These are phyloP conservation scores for Athalia circularis DNA, from an alignment of 2,888 invertebrate species.

Conservation along the genomic window DNA sequence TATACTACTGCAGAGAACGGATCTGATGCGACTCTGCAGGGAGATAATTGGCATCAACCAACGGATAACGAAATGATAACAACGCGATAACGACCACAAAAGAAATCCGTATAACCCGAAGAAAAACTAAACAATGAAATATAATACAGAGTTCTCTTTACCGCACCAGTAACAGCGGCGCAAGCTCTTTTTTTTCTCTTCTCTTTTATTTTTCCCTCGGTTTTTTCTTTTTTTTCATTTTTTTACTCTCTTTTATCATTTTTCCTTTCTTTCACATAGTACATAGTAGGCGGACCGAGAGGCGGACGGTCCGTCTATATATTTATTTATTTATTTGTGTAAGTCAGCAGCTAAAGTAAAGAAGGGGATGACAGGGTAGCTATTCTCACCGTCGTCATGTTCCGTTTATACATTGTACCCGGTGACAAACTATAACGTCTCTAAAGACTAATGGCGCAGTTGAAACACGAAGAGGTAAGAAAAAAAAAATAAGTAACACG, in stretches of 20 bases:
- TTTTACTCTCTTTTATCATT: too few species aligned
- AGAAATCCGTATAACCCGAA: constrained; percentile 55
- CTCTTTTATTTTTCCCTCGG: too few species aligned
- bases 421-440: neutral
- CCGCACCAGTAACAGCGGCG: too few species aligned
- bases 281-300: too few species aligned
- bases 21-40: neutral
- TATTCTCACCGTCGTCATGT: constrained; percentile 17
- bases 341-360: neutral
- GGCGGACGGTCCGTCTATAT: too few species aligned
- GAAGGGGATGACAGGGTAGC: constrained; percentile 33
- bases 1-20: neutral
- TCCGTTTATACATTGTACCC: neutral
- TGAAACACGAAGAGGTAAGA: neutral
- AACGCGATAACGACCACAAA: constrained; percentile 65
- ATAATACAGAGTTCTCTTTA: constrained; percentile 30
- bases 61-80: constrained; percentile 42
- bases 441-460: constrained; percentile 25
- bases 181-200: too few species aligned
- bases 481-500: neutral
- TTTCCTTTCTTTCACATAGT: too few species aligned
- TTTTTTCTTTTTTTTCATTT: too few species aligned
- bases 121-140: constrained; percentile 43
- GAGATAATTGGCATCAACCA: constrained; percentile 43
- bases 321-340: neutral